Conservation (phyloP, 1,140 invertebrate genomes). For the Drosophila navojoa region DNA sequence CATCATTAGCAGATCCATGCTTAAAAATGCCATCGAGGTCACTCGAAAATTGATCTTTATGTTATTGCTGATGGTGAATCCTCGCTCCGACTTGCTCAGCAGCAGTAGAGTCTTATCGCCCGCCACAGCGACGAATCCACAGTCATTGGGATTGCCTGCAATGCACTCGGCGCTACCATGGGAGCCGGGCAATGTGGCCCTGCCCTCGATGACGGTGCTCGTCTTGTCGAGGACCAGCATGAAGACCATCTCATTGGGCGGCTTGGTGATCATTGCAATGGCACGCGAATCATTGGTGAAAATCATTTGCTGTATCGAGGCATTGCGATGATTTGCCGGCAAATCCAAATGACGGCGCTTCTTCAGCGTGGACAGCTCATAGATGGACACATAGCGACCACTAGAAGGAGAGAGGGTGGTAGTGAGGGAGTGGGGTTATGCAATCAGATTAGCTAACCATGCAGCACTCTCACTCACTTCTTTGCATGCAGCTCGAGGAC, state of each 20-base stretch:
- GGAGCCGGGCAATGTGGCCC: slow-evolving; percentile 86
- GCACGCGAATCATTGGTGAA: slow-evolving; percentile 91
- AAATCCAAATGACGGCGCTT: slow-evolving; percentile 85
- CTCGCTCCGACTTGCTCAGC: slow-evolving; percentile 88
- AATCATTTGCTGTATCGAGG: slow-evolving; percentile 87
- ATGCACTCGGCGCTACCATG: slow-evolving; percentile 75
- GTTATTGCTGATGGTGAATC: slow-evolving; percentile 89
- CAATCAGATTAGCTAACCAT: neutral
- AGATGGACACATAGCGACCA: slow-evolving; percentile 84
- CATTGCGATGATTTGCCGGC: slow-evolving; percentile 84
- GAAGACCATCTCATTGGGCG: slow-evolving; percentile 89
- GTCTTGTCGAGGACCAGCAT: slow-evolving; percentile 91
- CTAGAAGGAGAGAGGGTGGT: slow-evolving; percentile 14
- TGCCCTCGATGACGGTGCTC: slow-evolving; percentile 88
- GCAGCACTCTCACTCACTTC: slow-evolving; percentile 63
- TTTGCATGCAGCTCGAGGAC: slow-evolving; percentile 66
- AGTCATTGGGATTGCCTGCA: slow-evolving; percentile 88
- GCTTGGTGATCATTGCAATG: slow-evolving; percentile 88
- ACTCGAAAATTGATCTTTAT: slow-evolving; percentile 89
- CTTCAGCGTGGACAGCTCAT: slow-evolving; percentile 86
- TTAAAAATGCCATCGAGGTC: slow-evolving; percentile 87
- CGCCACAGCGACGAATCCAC: slow-evolving; percentile 88
- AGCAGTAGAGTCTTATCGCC: slow-evolving; percentile 89
- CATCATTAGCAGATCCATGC: slow-evolving; percentile 88
- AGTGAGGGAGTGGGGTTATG: too few species aligned